Conservation (phyloP, 2,888 invertebrate species). For the Diadegma fenestrale region DNA sequence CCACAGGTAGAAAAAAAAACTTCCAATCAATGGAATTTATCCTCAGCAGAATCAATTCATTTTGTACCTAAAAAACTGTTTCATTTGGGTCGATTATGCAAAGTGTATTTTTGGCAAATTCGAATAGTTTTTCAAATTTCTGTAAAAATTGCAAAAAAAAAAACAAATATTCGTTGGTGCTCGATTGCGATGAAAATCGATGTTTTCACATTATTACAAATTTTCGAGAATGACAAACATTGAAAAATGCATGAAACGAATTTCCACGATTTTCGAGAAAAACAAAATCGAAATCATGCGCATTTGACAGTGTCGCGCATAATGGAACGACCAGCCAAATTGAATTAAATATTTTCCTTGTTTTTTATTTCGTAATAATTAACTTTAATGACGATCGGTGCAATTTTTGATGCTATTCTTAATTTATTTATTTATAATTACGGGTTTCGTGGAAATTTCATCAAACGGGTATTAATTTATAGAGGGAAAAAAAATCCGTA, state of each 20-base stretch:
- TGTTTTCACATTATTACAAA: not conserved
- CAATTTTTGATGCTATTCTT: not conserved
- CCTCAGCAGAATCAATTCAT: not conserved
- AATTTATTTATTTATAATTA: not conserved
- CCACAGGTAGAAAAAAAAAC: not conserved
- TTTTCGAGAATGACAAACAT: not conserved
- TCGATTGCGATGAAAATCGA: not conserved
- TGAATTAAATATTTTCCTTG: not conserved
- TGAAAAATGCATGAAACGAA: not conserved
- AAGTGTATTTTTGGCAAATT: not conserved
- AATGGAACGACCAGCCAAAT: not conserved
- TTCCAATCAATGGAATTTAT: not conserved
- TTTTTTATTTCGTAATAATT: not conserved
- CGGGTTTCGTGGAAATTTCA: not conserved
- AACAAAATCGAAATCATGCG: not conserved
- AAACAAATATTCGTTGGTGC: not conserved
- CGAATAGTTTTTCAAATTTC: not conserved
- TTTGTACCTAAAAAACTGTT: not conserved
- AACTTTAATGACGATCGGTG: not conserved
- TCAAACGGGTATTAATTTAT: constrained; percentile 3
- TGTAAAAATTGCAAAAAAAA: not conserved
- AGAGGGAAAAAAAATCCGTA: not conserved
- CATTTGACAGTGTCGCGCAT: not conserved
- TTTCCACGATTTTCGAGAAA: not conserved
- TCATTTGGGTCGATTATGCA: not conserved